Percentiles rank a stretch among this genome's conserved stretches.
Evolutionary conservation across 2,113 vertebrate species (phyloP).

Genomic region (Misgurnus anguillicaudatus): DNA sequence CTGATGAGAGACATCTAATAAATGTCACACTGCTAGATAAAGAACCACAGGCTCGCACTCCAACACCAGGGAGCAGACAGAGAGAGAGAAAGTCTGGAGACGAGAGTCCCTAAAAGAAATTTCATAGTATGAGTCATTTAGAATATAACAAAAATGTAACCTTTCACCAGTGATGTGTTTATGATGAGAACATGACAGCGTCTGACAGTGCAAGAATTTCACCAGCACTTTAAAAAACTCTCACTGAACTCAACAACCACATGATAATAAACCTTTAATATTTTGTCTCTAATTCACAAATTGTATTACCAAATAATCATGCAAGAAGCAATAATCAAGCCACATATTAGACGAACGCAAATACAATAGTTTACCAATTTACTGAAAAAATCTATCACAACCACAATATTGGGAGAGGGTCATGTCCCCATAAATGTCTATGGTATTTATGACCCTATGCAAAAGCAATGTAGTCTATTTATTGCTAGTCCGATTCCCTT

Average conservation of each 20-base stretch:
- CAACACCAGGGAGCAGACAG: constrained; percentile 20
- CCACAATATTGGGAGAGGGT: not conserved
- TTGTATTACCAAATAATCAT: not conserved
- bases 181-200: constrained; percentile 15
- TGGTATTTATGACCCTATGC: not conserved
- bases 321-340: not conserved
- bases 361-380: not conserved
- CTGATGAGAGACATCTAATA: constrained; percentile 59
- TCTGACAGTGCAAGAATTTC: not conserved
- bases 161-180: constrained; percentile 1
- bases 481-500: not conserved
- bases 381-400: not conserved
- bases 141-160: constrained; percentile 6
- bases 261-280: not conserved
- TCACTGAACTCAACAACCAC: not conserved
- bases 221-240: not conserved
- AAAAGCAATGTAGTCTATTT: not conserved
- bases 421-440: not conserved
- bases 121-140: not conserved
- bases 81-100: constrained; percentile 18
- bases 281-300: not conserved
- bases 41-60: constrained; percentile 37
- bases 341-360: not conserved
- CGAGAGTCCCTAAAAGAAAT: constrained; percentile 9
- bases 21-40: constrained; percentile 66